Evolutionary conservation across 2,888 invertebrate species (phyloP), one percentile per base, ranked within the genome.

Genomic region (Amorpha juglandis): DNA sequence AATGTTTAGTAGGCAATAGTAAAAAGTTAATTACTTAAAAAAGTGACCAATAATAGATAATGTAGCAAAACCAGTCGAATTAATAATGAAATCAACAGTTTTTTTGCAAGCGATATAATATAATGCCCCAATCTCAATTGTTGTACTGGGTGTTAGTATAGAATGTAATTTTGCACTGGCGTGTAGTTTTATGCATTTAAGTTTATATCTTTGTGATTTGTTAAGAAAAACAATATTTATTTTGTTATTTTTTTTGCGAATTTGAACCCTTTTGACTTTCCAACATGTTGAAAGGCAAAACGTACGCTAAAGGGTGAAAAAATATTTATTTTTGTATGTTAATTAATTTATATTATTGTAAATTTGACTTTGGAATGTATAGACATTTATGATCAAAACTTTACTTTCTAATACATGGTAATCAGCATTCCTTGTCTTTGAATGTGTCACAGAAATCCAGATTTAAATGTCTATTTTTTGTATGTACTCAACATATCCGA

Each of bases 131-230:
- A 53, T 33, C 19, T 45, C 33, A 53, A 12, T 9, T 63, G 62
- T 63, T 42, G 48, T 62, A 53, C 11, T 62, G 62, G 63, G 66
- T 67, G 64, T 58, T 68, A 66, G 66, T 64, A 50, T 65, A 68
- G 62, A 19, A 38, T 6, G 63, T 63, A 62, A 63, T 64, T 58
- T 64, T 68, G 62, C 64, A 63, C 64, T 33, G 50, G 55, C 16
- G 55, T 65, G 55, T 53, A 48, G 33, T 19, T 19, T 55, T 65
- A 65, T 65, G 67, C 65, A 65, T 67, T 63, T 63, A 48, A 67
- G 51, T 64, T 55, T 63, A 63, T 27, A 47, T 47, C 27, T 63
- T 45, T 63, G 62, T 47, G 55, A 35, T 55, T 55, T 47, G 33
- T 48, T 63, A 47, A 19, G 27, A 63, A 48, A 62, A 35, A 50